These are phyloP conservation scores for Porphyrio hochstetteri DNA, from an alignment of 2,113 vertebrate species.

Conservation along the genomic window DNA sequence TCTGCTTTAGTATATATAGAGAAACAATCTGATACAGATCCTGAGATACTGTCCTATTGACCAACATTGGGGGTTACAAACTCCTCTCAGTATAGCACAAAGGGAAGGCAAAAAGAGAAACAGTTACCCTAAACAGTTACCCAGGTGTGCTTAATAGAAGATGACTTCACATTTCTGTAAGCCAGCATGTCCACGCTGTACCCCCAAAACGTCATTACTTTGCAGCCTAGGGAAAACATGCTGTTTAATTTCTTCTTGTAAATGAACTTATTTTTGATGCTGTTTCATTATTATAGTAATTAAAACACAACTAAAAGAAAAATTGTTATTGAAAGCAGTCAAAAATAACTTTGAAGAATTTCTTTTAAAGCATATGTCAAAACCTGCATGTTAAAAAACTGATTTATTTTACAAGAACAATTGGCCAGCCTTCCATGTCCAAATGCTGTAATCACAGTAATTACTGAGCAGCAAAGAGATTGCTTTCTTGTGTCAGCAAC, in stretches of 20 bases:
- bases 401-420: neutral
- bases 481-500: neutral
- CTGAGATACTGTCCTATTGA: neutral
- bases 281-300: neutral
- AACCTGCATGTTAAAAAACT: neutral
- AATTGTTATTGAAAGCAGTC: neutral
- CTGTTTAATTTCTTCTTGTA: neutral
- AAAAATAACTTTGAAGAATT: neutral
- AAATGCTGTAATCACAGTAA: neutral
- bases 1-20: neutral
- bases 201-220: neutral
- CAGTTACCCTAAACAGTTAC: neutral
- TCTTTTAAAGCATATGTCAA: neutral
- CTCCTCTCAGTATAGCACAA: neutral
- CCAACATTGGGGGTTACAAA: neutral
- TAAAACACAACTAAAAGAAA: neutral
- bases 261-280: neutral
- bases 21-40: neutral
- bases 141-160: rapidly evolving
- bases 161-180: neutral
- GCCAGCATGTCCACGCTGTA: neutral
- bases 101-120: neutral
- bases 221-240: neutral
- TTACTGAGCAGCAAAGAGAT: neutral
- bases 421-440: neutral